Evolutionary conservation across 1,140 invertebrate genomes (phyloP).

Genomic region (Pogonus chalceus): DNA sequence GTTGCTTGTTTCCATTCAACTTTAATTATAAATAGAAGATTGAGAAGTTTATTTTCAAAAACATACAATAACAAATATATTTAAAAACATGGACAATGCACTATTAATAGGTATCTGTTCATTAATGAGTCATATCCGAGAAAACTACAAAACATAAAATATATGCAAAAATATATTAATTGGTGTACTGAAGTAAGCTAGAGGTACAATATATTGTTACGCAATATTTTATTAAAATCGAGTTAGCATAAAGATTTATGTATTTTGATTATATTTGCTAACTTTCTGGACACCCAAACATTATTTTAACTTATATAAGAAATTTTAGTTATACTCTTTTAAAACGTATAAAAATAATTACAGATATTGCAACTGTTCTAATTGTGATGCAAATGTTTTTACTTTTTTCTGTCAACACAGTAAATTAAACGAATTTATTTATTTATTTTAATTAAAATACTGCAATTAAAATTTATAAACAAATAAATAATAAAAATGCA

Average conservation of each 20-base stretch:
- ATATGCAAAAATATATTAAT: constrained; percentile 7
- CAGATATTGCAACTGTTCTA: background rate
- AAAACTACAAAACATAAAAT: constrained; percentile 5
- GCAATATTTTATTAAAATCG: background rate
- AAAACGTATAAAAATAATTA: constrained; percentile 4
- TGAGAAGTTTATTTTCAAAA: constrained; percentile 7
- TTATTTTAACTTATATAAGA: background rate
- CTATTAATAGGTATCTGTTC: constrained; percentile 4
- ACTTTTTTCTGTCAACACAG: constrained; percentile 3
- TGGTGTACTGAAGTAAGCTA: constrained; percentile 5
- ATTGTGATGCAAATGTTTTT: constrained; percentile 1
- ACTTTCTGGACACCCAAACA: background rate
- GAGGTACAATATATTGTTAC: constrained; percentile 3
- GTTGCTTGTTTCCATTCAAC: background rate
- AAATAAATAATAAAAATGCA: too few species aligned
- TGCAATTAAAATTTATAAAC: too few species aligned
- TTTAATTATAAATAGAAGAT: constrained; percentile 5
- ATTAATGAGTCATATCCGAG: constrained; percentile 3
- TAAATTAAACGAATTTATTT: background rate
- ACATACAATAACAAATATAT: constrained; percentile 8
- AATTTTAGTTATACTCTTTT: background rate
- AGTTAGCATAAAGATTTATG: constrained; percentile 1
- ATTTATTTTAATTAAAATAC: background rate
- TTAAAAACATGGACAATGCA: constrained; percentile 1
- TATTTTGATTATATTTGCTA: constrained; percentile 5